Conservation (phyloP, 2,113 vertebrate genomes). For the Alexandromys fortis region DNA sequence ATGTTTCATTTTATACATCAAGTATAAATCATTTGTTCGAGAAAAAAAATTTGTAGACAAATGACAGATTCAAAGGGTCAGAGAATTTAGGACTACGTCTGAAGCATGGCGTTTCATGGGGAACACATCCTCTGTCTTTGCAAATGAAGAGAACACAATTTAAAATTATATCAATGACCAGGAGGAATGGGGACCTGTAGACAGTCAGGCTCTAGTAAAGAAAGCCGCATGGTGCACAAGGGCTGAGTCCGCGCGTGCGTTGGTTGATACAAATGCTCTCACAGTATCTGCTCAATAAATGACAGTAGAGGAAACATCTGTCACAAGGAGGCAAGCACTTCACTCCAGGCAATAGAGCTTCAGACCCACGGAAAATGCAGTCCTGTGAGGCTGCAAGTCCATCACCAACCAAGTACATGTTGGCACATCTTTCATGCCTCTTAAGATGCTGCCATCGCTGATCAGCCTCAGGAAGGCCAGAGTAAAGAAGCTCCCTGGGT, state of each 20-base stretch:
- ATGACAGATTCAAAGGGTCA: not conserved
- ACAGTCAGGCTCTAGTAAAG: not conserved
- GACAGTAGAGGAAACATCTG: not conserved
- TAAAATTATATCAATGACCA: not conserved
- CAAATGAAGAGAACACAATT: not conserved
- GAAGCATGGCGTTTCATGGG: not conserved
- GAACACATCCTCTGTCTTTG: not conserved
- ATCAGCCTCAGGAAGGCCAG: not conserved
- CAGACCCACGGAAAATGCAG: fast-evolving
- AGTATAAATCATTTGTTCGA: not conserved
- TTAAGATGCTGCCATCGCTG: not conserved
- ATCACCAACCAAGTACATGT: not conserved
- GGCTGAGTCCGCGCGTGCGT: not conserved
- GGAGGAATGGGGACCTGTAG: not conserved
- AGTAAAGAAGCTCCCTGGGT: not conserved
- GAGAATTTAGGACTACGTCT: not conserved
- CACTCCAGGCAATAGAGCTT: not conserved
- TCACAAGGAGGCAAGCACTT: not conserved
- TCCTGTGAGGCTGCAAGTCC: not conserved
- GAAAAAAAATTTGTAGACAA: not conserved
- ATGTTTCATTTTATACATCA: not conserved
- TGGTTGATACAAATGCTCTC: not conserved
- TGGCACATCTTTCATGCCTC: not conserved
- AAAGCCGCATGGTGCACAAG: not conserved
- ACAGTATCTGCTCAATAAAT: not conserved